These are phyloP conservation scores for Nannobrachium achirus DNA, from an alignment of 2,113 vertebrate genomes.

Conservation along the genomic window DNA sequence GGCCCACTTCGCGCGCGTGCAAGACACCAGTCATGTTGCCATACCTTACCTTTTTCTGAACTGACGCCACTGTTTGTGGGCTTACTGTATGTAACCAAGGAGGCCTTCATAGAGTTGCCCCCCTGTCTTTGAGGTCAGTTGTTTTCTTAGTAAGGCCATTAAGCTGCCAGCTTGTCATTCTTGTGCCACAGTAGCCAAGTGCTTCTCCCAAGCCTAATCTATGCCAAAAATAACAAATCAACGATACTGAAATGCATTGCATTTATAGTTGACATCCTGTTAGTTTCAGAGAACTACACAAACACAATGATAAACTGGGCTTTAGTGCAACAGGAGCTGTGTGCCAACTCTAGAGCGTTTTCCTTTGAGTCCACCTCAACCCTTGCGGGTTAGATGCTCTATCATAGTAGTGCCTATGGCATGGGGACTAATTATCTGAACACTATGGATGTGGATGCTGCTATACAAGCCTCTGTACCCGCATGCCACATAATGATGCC, in stretches of 20 bases:
- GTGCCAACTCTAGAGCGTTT: conserved; percentile 37
- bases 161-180: conserved; percentile 39
- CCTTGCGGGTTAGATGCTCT: conserved; percentile 40
- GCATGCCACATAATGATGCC: background rate
- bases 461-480: background rate
- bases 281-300: no score
- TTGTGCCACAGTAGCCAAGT: conserved; percentile 21
- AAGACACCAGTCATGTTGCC: no score
- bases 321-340: conserved; percentile 3
- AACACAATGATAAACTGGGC: no score
- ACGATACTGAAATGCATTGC: no score
- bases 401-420: conserved; percentile 10
- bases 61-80: no score
- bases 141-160: conserved; percentile 39
- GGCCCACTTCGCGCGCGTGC: no score
- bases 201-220: background rate
- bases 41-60: no score
- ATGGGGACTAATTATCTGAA: conserved; percentile 14
- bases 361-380: conserved; percentile 53
- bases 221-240: no score
- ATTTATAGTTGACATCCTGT: no score
- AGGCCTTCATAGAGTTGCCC: conserved; percentile 13
- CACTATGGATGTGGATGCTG: background rate
- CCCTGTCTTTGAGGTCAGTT: conserved; percentile 32
- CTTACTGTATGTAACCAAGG: background rate